Percentiles rank a stretch among this genome's conserved stretches.
Evolutionary conservation across 2,888 invertebrate species (phyloP).

Genomic region (Euphydryas editha): DNA sequence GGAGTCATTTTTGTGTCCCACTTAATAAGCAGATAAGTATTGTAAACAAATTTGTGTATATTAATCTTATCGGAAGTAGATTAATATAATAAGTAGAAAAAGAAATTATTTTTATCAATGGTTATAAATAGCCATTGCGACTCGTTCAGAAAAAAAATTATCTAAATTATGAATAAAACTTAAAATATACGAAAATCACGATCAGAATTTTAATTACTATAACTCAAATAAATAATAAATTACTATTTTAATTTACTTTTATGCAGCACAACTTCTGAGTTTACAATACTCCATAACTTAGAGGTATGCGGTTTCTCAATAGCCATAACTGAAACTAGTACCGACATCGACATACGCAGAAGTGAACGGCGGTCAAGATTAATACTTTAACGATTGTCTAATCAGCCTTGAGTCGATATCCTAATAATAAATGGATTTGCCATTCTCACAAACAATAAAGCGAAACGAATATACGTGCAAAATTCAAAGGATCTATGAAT

Average conservation of each 20-base stretch:
- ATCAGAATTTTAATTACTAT: no score
- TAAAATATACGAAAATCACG: no score
- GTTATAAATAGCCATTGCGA: no score
- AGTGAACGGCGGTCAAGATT: constrained; percentile 34
- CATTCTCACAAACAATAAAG: constrained; percentile 33
- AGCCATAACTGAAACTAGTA: constrained; percentile 2
- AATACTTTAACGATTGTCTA: constrained; percentile 35
- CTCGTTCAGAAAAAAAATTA: no score
- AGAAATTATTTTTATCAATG: no score
- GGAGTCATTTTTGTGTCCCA: not conserved
- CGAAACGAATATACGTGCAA: constrained; percentile 34
- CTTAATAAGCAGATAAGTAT: not conserved
- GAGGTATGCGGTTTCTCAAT: not conserved
- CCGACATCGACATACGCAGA: constrained; percentile 2
- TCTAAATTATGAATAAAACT: no score
- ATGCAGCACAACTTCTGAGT: not conserved
- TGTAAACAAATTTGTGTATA: not conserved
- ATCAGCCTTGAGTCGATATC: constrained; percentile 42
- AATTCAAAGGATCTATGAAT: constrained; percentile 28
- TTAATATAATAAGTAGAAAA: not conserved
- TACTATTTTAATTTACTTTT: not conserved
- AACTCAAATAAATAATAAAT: no score
- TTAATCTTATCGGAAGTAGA: not conserved
- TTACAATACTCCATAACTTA: not conserved
- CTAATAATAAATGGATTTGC: constrained; percentile 39